Evolutionary conservation across 1,140 invertebrate genomes (phyloP), one percentile per base, ranked within the genome.

Genomic region (Listronotus bonariensis): DNA sequence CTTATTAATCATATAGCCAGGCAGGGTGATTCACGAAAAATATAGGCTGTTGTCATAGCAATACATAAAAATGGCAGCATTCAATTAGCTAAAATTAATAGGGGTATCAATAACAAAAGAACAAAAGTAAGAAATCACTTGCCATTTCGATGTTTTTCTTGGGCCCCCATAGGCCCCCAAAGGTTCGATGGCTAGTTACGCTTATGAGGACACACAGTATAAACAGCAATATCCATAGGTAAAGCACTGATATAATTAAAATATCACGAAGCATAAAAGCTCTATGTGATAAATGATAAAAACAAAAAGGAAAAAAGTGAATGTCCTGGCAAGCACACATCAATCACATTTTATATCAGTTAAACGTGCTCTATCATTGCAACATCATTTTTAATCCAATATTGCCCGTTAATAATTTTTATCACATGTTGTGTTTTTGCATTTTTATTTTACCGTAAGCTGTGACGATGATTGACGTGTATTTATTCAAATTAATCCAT

Each of bases 321-420:
- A 18, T 26, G 18, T 17, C 18, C 45, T 26, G 45, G 45, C 45
- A 55, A 55, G 41, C 36, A 55, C 32, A 55, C 40, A 55, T 55
- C 53, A 55, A 55, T 55, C 53, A 55, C 20, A 55, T 42, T 55
- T 55, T 38, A 55, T 43, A 55, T 55, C 53, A 55, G 14, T 55
- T 55, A 18, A 55, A 43, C 53, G 53, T 55, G 53, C 53, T 55
- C 40, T 55, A 55, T 55, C 53, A 55, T 43, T 41, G 20, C 53
- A 12, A 38, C 53, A 55, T 55, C 53, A 43, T 55, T 55, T 55
- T 55, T 41, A 55, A 43, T 55, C 53, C 53, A 55, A 55, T 42
- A 55, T 55, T 12, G 32, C 38, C 53, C 53, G 40, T 55, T 55
- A 55, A 55, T 55, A 55, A 55, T 55, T 55, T 55, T 55, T 55